These are phyloP conservation scores for Mesorhabditis sp. DNA, from an alignment of 2,888 invertebrate genomes.

Conservation along the genomic window DNA sequence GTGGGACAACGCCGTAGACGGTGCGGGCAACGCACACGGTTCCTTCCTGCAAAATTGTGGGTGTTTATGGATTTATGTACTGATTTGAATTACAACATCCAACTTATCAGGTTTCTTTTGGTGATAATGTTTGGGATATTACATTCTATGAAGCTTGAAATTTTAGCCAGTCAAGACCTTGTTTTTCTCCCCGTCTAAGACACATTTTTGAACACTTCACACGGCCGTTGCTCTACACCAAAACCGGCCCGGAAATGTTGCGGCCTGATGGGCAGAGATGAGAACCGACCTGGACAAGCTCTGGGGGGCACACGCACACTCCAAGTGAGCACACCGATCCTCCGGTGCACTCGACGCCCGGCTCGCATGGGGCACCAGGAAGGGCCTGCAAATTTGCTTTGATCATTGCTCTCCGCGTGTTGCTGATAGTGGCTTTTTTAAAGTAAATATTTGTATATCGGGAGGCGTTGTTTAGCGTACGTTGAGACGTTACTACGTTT, in stretches of 20 bases:
- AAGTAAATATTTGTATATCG: background rate
- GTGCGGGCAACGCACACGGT: constrained; percentile 56
- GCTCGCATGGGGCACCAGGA: constrained; percentile 44
- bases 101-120: too few species aligned
- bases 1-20: constrained; percentile 53
- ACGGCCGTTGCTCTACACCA: background rate
- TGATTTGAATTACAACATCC: too few species aligned
- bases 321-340: constrained; percentile 57
- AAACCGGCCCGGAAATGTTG: too few species aligned
- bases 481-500: too few species aligned
- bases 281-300: constrained; percentile 43
- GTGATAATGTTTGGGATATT: too few species aligned
- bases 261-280: background rate
- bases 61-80: background rate
- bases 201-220: background rate
- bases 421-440: background rate
- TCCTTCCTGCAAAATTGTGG: constrained; percentile 33
- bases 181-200: background rate
- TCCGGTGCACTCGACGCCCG: constrained; percentile 55
- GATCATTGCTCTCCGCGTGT: background rate
- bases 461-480: too few species aligned
- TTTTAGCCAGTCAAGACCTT: background rate
- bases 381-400: constrained; percentile 20
- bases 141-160: too few species aligned
- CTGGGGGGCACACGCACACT: constrained; percentile 56